A percentile compares a stretch with the other conserved stretches of the same genome.
These are phyloP conservation scores for Micromesistius poutassou DNA, from an alignment of 2,797 vertebrate species.

Conservation along the genomic window DNA sequence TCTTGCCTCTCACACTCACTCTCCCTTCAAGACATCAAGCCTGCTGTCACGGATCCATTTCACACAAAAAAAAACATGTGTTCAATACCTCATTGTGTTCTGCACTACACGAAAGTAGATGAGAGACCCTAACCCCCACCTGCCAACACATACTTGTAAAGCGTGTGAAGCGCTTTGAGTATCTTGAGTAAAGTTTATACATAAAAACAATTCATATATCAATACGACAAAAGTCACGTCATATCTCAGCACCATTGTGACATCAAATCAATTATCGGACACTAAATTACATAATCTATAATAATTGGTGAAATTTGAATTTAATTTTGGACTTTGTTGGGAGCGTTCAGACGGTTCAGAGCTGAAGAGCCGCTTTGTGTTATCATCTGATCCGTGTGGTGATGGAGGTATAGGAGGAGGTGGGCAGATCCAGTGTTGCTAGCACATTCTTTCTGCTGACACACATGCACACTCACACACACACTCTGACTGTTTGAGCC, in stretches of 20 bases:
- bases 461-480: background rate
- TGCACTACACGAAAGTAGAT: background rate
- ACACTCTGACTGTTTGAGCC: background rate
- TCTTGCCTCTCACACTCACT: background rate
- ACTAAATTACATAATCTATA: background rate
- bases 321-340: background rate
- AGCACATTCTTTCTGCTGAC: background rate
- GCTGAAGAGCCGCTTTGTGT: background rate
- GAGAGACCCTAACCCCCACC: too few species aligned
- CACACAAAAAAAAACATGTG: background rate
- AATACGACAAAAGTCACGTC: background rate
- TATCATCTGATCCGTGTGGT: background rate
- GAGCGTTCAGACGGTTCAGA: background rate
- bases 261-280: background rate
- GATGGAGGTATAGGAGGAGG: background rate
- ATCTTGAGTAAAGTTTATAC: too few species aligned
- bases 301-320: background rate
- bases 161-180: too few species aligned
- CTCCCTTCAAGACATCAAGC: background rate
- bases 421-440: background rate
- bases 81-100: conserved; percentile 1
- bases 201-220: too few species aligned
- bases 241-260: background rate
- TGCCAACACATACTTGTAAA: too few species aligned
- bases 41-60: background rate